These are phyloP conservation scores for Acomys russatus DNA, from an alignment of 2,797 vertebrate species.

Conservation along the genomic window DNA sequence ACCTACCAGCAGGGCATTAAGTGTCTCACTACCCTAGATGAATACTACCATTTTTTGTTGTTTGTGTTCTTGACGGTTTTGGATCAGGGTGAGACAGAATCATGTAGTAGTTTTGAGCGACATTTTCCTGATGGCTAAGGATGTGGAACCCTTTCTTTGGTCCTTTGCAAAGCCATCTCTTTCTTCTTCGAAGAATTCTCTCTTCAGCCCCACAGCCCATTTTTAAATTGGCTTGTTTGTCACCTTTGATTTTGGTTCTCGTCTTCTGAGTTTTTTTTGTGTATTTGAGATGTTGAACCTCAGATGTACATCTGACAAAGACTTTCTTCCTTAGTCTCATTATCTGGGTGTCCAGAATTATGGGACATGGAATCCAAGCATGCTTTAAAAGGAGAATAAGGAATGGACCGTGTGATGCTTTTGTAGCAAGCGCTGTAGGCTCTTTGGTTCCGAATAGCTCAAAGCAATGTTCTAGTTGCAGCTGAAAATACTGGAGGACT, in stretches of 20 bases:
- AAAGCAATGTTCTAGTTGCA: background rate
- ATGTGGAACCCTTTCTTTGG: background rate
- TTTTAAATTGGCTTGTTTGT: background rate
- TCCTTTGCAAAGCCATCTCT: background rate
- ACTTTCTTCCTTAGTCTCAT: background rate
- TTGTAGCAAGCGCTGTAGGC: background rate
- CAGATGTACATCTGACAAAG: too few species aligned
- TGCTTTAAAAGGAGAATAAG: background rate
- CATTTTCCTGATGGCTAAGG: background rate
- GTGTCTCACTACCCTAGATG: background rate
- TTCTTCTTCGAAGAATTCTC: background rate
- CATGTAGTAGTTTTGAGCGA: background rate
- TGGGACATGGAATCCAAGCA: background rate
- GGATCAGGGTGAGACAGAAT: background rate
- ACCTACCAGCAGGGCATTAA: background rate
- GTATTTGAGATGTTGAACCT: background rate
- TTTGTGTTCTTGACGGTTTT: background rate
- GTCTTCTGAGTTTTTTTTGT: background rate
- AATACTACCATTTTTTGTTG: background rate
- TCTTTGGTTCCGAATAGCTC: background rate
- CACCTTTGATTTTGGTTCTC: background rate
- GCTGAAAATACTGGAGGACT: background rate
- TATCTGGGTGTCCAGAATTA: background rate
- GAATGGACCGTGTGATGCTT: background rate
- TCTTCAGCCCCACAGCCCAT: background rate